A percentile compares a stretch with the other conserved stretches of the same genome.
phyloP scores from a whole-genome alignment of 2,797 vertebrate species.

The Parauchenoglanis punctatus region DNA sequence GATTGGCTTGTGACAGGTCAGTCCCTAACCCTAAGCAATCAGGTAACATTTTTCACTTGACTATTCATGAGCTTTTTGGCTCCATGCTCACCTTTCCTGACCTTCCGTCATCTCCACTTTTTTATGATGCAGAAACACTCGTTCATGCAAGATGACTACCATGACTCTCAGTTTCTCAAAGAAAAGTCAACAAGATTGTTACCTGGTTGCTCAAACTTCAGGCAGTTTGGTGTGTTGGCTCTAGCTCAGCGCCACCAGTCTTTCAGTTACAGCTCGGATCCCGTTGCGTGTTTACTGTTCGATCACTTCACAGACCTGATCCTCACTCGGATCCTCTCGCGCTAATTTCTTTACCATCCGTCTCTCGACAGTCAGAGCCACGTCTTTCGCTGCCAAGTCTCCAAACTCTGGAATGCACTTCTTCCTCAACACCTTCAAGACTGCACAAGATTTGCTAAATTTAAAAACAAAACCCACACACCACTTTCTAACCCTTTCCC shows the following conservation, averaged over 20 bases:
- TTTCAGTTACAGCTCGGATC: too few relatives aligned
- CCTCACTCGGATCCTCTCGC: background rate
- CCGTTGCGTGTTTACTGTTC: too few relatives aligned
- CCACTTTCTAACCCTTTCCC: background rate
- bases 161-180: background rate
- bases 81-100: background rate
- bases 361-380: background rate
- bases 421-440: background rate
- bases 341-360: background rate
- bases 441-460: background rate
- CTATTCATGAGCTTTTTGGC: background rate
- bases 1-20: too few relatives aligned
- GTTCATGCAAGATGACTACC: background rate
- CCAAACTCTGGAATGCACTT: background rate
- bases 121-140: background rate
- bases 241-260: too few relatives aligned
- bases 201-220: too few relatives aligned
- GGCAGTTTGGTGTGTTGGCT: too few relatives aligned
- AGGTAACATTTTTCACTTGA: too few relatives aligned
- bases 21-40: too few relatives aligned
- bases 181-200: too few relatives aligned
- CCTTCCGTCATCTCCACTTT: background rate
- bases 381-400: background rate
- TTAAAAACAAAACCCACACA: background rate
- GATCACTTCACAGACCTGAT: too few relatives aligned